Evolutionary conservation across 2,888 invertebrate genomes (phyloP).

Genomic region (Oligia strigilis): DNA sequence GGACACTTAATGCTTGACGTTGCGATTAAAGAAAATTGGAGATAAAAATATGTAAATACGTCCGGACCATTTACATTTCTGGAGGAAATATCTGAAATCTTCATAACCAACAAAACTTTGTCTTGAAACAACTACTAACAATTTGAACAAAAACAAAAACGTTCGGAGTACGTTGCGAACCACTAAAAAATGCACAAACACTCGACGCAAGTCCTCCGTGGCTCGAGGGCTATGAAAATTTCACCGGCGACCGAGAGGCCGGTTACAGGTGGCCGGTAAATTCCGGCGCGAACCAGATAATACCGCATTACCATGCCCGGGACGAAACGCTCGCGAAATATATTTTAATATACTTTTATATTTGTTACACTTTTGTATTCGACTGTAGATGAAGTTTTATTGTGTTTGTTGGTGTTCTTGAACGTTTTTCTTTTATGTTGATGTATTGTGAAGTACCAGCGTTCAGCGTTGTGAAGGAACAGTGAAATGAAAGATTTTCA

Average conservation of each 20-base stretch:
- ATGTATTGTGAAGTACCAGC: constrained; percentile 41
- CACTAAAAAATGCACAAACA: constrained; percentile 81
- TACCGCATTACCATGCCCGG: constrained; percentile 71
- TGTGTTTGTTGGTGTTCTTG: constrained; percentile 34
- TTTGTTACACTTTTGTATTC: constrained; percentile 62
- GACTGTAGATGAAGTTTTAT: constrained; percentile 50
- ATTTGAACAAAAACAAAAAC: constrained; percentile 59
- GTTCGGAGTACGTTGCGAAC: constrained; percentile 42
- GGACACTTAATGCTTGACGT: constrained; percentile 54
- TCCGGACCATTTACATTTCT: constrained; percentile 47
- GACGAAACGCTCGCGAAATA: constrained; percentile 57
- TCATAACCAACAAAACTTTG: constrained; percentile 54
- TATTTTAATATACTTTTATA: constrained; percentile 67
- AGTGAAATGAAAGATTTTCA: constrained; percentile 5
- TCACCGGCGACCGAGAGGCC: constrained; percentile 72
- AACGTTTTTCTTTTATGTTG: constrained; percentile 39
- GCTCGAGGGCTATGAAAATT: constrained; percentile 82
- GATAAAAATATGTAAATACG: constrained; percentile 60
- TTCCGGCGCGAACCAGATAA: constrained; percentile 78
- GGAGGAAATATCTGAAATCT: constrained; percentile 37
- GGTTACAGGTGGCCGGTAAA: constrained; percentile 86
- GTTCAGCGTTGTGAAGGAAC: constrained; percentile 8
- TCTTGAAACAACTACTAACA: constrained; percentile 53
- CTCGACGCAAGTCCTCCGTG: constrained; percentile 71
- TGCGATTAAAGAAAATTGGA: constrained; percentile 54